Base-by-base conservation (phyloP, 1,140 invertebrate species). In the Plectrocnemia conspersa region DNA sequence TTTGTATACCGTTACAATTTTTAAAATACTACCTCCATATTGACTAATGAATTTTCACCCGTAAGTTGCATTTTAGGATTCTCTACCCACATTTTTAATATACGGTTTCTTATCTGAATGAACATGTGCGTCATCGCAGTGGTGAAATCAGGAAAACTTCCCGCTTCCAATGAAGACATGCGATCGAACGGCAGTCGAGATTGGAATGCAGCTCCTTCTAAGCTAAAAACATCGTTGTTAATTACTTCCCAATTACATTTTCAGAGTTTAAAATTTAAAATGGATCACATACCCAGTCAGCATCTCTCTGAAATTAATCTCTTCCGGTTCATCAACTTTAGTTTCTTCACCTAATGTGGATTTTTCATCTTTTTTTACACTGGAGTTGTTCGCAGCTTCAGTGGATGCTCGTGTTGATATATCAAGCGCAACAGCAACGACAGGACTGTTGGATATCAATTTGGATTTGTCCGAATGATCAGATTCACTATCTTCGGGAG, bases 41-140 rank as follows among this genome's bases (percentile, higher is more conserved):
- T 83, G 16, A 85, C 79, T 10, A 96, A 69, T 22, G 84, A 83
- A 72, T 83, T 82, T 64, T 96, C 91, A 62, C 88, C 78, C 18
- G 88, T 87, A 7, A 98, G 73, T 66, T 99, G 93, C 61, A 89
- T 80, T 65, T 95, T 95, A 0, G 95, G 92, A 78, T 97, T 94
- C 65, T 97, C 91, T 41, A 98, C 77, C 96, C 96, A 98, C 64
- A 97, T 79, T 73, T 97, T 93, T n/a, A 98, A 75, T 75, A 97
- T 75, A 65, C 92, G 80, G 70, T 98, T 98, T 63, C 95, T 82
- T 61, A 97, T 86, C 68, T 96, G 89, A 21, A 97, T 78, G 72
- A 94, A 97, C 3, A 95, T 83, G 61, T 93, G 88, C 6, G 89
- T 86, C 63, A 91, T 86, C 24, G 89, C 79, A 19, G 87, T 82